Evolutionary conservation across 2,797 vertebrate species (phyloP), one percentile per base, ranked within the genome.

Genomic region (Crenichthys baileyi): DNA sequence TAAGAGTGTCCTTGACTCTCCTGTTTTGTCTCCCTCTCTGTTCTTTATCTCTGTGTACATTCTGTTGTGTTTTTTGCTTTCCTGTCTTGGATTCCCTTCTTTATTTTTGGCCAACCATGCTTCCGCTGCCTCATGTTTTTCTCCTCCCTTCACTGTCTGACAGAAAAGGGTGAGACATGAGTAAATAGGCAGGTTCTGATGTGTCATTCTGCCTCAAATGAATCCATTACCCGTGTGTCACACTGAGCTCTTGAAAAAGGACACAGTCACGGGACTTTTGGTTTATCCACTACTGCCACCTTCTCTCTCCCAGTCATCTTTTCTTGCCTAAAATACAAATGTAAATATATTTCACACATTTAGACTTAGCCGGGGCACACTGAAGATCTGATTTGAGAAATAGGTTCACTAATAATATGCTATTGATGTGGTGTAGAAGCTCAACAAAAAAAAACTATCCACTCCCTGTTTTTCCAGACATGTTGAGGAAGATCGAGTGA

Each of bases 181-280:
- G 89, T 89, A 90, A 90, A 88, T 92, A 84, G 92, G 83, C 89
- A 91, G 85, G 84, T 90, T 88, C 89, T 87, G 90, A 92, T 92
- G 88, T 92, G 91, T 92, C 88, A 86, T 82, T 83, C 79, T 80
- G 78, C 84, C 91, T 94, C 91, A 93, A 90, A 93, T 82, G 86
- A 92, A 87, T 91, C 87, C 88, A 93, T 93, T 94, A 93, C 91
- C 80, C 36, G 36, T 41, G 88, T 93, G 92, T 91, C 92, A 89
- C 83, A 50, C 71, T 75, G 75, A 89, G 88, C 88, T 90, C 87
- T 76, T 79, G 83, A 84, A 87, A 87, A 90, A 77, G 86, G 91
- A 91, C 83, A 89, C 84, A 79, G 83, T 72, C 67, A 79, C 73
- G 76, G 88, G 83, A 89, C 82, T 74, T 82, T 77, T 85, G 80